Conservation (phyloP, 2,797 vertebrate species). For the Corythornis leucogaster region DNA sequence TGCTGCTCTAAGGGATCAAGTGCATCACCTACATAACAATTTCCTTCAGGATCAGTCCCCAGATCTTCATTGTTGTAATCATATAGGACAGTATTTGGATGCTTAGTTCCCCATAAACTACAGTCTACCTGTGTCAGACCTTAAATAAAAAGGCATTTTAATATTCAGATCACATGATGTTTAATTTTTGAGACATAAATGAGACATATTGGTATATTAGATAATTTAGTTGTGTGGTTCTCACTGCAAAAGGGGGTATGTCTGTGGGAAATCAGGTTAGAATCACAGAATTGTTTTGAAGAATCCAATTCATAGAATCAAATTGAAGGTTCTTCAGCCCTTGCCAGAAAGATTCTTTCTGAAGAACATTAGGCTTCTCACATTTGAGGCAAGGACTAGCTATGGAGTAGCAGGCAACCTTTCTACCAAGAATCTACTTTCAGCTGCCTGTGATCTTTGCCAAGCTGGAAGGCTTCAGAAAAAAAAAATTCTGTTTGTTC, state of each 20-base stretch:
- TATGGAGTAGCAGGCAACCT: background rate
- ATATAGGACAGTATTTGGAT: background rate
- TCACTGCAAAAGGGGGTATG: background rate
- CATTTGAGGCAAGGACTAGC: background rate
- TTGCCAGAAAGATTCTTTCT: background rate
- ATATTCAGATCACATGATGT: background rate
- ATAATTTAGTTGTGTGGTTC: background rate
- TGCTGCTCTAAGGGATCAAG: background rate
- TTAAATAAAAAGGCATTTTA: background rate
- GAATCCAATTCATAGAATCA: too few species aligned
- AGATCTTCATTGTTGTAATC: background rate
- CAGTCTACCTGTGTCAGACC: background rate
- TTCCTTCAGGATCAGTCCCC: background rate
- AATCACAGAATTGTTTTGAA: too few species aligned
- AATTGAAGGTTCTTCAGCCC: background rate
- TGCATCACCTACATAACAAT: background rate
- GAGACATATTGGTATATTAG: background rate
- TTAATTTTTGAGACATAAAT: background rate
- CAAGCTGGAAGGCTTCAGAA: conserved; percentile 9
- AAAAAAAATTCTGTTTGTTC: conserved; percentile 35
- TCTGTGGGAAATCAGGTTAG: background rate
- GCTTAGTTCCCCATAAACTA: background rate
- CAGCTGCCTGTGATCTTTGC: background rate
- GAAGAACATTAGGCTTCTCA: background rate
- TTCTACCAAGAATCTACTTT: conserved; percentile 4